phyloP scores from a whole-genome alignment of 2,888 invertebrate species.

The Ormia ochracea region DNA sequence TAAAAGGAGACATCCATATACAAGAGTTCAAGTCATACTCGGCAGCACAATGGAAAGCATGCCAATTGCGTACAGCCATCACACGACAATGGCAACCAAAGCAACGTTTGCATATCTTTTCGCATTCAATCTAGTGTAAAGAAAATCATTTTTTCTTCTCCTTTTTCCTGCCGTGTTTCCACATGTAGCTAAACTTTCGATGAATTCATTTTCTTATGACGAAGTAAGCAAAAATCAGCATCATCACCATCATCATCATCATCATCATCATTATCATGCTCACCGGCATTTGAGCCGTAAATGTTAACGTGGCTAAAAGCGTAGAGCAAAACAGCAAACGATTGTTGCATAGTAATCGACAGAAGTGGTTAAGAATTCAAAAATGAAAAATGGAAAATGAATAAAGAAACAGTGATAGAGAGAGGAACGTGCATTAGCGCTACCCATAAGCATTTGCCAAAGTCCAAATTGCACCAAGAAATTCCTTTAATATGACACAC shows the following conservation, averaged over 20 bases:
- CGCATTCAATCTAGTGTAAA: conserved; percentile 60
- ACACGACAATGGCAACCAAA: conserved; percentile 19
- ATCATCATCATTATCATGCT: conserved; percentile 6
- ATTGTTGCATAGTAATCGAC: conserved; percentile 59
- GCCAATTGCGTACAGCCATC: conserved; percentile 16
- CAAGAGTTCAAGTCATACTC: conserved; percentile 21
- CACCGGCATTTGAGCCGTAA: conserved; percentile 30
- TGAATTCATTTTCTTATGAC: conserved; percentile 51
- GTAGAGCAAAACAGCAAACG: conserved; percentile 49
- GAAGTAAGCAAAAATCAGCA: conserved; percentile 58
- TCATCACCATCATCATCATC: neutral
- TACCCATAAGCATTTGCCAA: conserved; percentile 44
- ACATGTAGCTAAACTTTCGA: conserved; percentile 15
- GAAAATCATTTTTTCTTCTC: conserved; percentile 9
- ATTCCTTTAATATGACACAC: conserved; percentile 17
- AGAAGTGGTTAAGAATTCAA: conserved; percentile 37
- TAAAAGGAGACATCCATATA: neutral
- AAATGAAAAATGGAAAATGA: neutral
- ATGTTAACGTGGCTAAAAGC: conserved; percentile 41
- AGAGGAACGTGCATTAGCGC: conserved; percentile 47
- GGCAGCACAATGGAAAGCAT: conserved; percentile 33
- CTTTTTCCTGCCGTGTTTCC: neutral
- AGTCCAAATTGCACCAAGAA: conserved; percentile 20
- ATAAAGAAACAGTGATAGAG: neutral
- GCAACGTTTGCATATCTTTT: conserved; percentile 56